Conservation (phyloP, 2,113 vertebrate species). For the Silurus asotus region DNA sequence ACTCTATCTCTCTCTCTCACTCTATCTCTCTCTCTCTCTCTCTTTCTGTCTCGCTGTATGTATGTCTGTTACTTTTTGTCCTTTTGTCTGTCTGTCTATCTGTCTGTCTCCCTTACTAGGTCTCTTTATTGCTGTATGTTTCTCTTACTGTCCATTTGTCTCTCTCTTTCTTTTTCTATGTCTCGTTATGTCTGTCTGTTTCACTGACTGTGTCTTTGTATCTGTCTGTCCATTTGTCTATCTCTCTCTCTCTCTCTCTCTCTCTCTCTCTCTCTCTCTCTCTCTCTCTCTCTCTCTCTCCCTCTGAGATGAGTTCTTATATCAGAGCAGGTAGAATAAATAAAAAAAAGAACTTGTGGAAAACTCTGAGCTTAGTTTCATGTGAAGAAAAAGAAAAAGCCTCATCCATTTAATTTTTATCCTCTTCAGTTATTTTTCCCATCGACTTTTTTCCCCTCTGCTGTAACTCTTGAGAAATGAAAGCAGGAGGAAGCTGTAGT, state of each 20-base stretch:
- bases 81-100: neutral
- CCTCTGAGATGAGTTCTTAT: neutral
- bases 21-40: conserved; percentile 41
- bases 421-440: conserved; percentile 2
- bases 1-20: conserved; percentile 20
- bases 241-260: neutral
- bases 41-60: conserved; percentile 1
- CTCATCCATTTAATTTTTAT: neutral
- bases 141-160: neutral
- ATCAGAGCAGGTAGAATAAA: neutral
- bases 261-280: neutral
- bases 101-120: too few relatives aligned
- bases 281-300: conserved; percentile 5
- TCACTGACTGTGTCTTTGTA: too few relatives aligned
- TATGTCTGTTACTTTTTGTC: neutral
- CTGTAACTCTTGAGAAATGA: conserved; percentile 58
- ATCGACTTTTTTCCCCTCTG: conserved; percentile 32
- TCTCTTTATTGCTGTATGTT: neutral
- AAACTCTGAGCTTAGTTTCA: neutral
- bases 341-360: neutral
- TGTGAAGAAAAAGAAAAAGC: neutral
- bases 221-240: too few relatives aligned
- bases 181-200: too few relatives aligned
- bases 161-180: too few relatives aligned
- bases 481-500: neutral